Evolutionary conservation across 1,140 invertebrate species (phyloP).

Genomic region (Drosophila sulfurigaster): DNA sequence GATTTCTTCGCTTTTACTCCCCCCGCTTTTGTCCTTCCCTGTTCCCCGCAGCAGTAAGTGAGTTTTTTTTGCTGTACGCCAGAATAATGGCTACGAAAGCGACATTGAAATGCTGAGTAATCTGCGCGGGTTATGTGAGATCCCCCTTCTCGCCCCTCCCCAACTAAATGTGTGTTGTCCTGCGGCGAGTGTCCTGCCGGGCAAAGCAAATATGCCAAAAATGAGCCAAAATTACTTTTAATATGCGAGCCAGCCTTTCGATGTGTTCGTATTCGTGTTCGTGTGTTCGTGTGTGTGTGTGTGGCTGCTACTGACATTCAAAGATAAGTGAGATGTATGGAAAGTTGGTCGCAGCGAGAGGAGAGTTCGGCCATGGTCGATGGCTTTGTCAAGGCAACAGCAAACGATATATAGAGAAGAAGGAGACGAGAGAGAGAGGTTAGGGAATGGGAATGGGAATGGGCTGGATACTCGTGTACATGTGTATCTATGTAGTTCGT

Average conservation of each 20-base stretch:
- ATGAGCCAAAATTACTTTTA: conserved; percentile 80
- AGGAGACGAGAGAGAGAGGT: conserved; percentile 37
- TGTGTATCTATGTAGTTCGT: conserved; percentile 51
- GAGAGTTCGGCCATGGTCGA: conserved; percentile 11
- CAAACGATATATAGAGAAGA: background rate
- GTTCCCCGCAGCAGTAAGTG: conserved; percentile 30
- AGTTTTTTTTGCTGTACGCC: conserved; percentile 18
- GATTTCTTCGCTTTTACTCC: conserved; percentile 53
- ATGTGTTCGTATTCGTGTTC: background rate
- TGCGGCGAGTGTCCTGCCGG: conserved; percentile 43
- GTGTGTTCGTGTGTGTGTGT: background rate
- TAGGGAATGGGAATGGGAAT: background rate
- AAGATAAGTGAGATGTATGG: conserved; percentile 78
- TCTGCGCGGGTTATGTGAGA: conserved; percentile 52
- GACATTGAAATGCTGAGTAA: conserved; percentile 71
- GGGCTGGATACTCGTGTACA: conserved; percentile 19
- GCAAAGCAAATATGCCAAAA: conserved; percentile 76
- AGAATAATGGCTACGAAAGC: conserved; percentile 53
- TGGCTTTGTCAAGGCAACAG: conserved; percentile 46
- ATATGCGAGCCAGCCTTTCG: conserved; percentile 51
- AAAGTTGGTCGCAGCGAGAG: background rate
- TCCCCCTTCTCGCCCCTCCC: background rate
- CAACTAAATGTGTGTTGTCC: background rate
- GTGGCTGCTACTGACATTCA: conserved; percentile 53
- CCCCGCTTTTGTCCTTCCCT: background rate